phyloP scores from a whole-genome alignment of 2,113 vertebrate genomes.

The Salvator merianae region DNA sequence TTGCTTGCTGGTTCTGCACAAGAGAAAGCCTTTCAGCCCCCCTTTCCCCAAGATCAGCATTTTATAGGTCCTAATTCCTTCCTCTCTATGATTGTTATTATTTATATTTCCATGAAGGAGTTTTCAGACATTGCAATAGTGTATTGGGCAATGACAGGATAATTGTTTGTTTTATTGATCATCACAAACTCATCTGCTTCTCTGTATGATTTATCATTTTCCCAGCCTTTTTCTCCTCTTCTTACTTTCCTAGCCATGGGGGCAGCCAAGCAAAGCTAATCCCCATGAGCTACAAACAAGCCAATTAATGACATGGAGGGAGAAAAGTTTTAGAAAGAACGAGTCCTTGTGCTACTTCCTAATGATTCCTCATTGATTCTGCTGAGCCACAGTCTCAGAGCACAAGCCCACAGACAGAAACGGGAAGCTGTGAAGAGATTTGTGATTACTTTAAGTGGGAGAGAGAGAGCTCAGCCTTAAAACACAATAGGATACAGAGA shows the following conservation, averaged over 20 bases:
- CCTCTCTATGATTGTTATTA: constrained; percentile 23
- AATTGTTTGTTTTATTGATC: constrained; percentile 78
- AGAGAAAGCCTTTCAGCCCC: background rate
- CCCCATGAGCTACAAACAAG: constrained; percentile 52
- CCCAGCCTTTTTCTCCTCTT: constrained; percentile 53
- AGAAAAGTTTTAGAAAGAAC: constrained; percentile 40
- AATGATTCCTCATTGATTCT: constrained; percentile 43
- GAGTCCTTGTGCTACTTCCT: constrained; percentile 43
- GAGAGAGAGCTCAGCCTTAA: background rate
- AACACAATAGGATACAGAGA: background rate
- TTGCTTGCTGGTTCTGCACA: background rate
- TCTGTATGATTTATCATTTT: constrained; percentile 62
- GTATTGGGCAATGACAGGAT: constrained; percentile 66
- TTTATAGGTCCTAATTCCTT: constrained; percentile 29
- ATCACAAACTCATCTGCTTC: constrained; percentile 61
- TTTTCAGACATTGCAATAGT: constrained; percentile 51
- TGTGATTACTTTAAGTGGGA: background rate
- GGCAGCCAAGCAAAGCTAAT: constrained; percentile 58
- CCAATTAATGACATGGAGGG: constrained; percentile 53
- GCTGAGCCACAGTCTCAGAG: constrained; percentile 14
- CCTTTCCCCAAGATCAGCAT: constrained; percentile 5
- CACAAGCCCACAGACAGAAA: constrained; percentile 11
- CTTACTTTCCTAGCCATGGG: constrained; percentile 28
- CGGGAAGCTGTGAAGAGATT: constrained; percentile 19
- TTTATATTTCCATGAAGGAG: constrained; percentile 34